Evolutionary conservation across 2,797 vertebrate species (phyloP), one percentile per base, ranked within the genome.

Genomic region (Siniperca undulata): DNA sequence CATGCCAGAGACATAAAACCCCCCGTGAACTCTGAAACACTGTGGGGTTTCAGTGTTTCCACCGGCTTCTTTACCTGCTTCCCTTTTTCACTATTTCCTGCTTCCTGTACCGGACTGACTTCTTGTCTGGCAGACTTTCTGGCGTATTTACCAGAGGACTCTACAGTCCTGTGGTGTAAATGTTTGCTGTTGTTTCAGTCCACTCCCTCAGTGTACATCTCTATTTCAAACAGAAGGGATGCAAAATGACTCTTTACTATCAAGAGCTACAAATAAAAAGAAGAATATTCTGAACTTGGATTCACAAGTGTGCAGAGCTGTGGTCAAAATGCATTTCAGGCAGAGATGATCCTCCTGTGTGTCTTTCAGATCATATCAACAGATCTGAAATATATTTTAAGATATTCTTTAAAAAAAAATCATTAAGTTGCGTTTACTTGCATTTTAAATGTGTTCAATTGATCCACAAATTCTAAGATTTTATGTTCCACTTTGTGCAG

Each of bases 21-120:
- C 7, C 19, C 20, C 0, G 0, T 52, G 13, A 66, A 46, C 7
- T 12, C 16, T 53, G 9, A 50, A 55, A 40, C 16, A 36, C 34
- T 0, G 5, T 0, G 17, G 13, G 16, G 50, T 59, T 76, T 82
- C 27, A 20, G 19, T 16, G 34, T 27, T 44, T 24, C 62, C 67
- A 77, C 77, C 81, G 66, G 67, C 24, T 19, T 70, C 40, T 61
- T 38, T 56, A 71, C 79, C 79, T 50, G 80, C 76, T 78, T 77
- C 68, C 12, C 13, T 3, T 3, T 77, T 66, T 22, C 38, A 66
- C 4, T 6, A 27, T 48, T 83, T 87, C 72, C 77, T 83, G 34
- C 69, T 88, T 79, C 70, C 77, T 70, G 46, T 14, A 13, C 27
- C 0, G 0, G 27, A n/a, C 14, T 42, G 1, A 74, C 17, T 53